Base-by-base conservation (phyloP, 1,140 invertebrate genomes). In the Meteorus sp. region DNA sequence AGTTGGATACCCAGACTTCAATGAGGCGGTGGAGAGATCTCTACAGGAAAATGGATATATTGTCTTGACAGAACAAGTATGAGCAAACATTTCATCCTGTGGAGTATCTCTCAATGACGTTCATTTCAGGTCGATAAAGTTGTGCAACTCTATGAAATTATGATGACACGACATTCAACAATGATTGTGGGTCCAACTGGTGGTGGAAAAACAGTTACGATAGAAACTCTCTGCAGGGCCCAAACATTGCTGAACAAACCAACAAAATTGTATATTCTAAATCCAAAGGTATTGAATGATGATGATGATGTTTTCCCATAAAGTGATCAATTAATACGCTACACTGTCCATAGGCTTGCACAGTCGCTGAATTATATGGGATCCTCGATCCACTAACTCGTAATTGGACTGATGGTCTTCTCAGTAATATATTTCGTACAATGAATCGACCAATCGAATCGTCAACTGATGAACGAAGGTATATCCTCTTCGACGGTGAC, bases 141-240 rank as follows among this genome's bases (percentile, higher is more conserved):
- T 13, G 85, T 95, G 25, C 93, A 96, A 78, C 69, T 95, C 68
- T 94, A 95, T 70, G 92, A 96, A 78, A 93, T 92, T 1, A 95
- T 96, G 92, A 91, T 92, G 89, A 95, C 91, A 1, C 84, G 92
- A 37, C 93, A 96, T 76, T 93, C 91, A 19, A 89, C 89, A 7
- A 96, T 96, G 92, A 69, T 96, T 29, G 90, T 96, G 6, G 94
- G 94, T 0, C 93, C 93, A 17, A 95, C 93, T 19, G 92, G 93
- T 41, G 92, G 92, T 29, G 93, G 94, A 13, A 96, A 97, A 82
- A 88, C 90, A 9, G 89, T 94, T 7, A 86, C 96, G 13, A 87
- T 95, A 60, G 84, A 93, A 70, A 88, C 88, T 3, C 78, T 96
- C 20, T 85, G 88, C 47, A 88, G 88, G 70, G 86, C 90, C 22